phyloP scores from a whole-genome alignment of 2,888 invertebrate species.

The Polydrusus pterygomalis region DNA sequence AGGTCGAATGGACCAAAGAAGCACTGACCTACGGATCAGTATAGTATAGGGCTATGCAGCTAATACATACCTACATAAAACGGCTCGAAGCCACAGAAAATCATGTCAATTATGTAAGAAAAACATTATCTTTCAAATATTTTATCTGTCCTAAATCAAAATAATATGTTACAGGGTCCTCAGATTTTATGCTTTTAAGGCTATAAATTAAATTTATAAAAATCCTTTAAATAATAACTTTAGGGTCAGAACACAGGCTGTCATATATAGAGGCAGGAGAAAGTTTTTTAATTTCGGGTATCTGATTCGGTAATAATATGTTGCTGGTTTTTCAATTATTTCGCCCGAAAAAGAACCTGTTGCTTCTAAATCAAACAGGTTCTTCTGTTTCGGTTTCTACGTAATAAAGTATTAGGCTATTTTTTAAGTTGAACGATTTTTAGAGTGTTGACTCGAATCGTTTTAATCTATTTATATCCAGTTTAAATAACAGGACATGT shows the following conservation, averaged over 20 bases:
- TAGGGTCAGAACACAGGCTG: constrained; percentile 20
- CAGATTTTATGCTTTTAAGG: not conserved
- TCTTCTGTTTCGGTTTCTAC: constrained; percentile 23
- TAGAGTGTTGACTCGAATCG: constrained; percentile 5
- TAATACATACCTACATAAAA: too few relatives aligned
- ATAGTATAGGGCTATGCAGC: too few relatives aligned
- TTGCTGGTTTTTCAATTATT: constrained; percentile 45
- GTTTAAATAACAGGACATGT: not conserved
- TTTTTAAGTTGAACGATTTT: constrained; percentile 1
- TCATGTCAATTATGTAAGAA: too few relatives aligned
- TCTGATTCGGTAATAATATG: constrained; percentile 40
- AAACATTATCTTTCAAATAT: too few relatives aligned
- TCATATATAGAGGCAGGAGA: constrained; percentile 25
- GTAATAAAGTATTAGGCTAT: constrained; percentile 29
- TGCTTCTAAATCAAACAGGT: constrained; percentile 43
- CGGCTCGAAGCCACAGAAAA: too few relatives aligned
- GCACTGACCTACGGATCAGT: too few relatives aligned
- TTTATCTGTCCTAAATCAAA: too few relatives aligned
- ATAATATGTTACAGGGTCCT: too few relatives aligned
- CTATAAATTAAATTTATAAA: constrained; percentile 4
- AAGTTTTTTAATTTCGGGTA: constrained; percentile 44
- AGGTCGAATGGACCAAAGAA: too few relatives aligned
- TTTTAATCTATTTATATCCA: not conserved
- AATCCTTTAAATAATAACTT: constrained; percentile 7
- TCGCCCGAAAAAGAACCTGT: constrained; percentile 40